Conservation (phyloP, 1,140 invertebrate genomes). For the Uloborus diversus region DNA sequence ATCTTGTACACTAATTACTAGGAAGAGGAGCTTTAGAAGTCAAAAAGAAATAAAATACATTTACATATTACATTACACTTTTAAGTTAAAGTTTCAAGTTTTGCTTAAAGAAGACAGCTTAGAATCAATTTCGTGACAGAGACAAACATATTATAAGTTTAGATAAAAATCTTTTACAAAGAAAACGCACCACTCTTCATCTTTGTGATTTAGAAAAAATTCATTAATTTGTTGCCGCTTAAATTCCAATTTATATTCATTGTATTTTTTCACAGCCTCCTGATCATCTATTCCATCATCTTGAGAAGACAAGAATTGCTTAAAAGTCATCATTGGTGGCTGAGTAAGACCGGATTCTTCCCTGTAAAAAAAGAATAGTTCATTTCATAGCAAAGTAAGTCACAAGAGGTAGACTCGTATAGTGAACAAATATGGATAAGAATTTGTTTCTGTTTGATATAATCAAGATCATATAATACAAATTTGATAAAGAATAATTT, state of each 20-base stretch:
- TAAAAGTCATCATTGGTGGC: conserved; percentile 96
- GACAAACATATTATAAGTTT: background rate
- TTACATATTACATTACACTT: background rate
- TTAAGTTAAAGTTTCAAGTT: too few relatives aligned
- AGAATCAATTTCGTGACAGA: background rate
- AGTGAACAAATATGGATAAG: too few relatives aligned
- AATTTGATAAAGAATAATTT: too few relatives aligned
- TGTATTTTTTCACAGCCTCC: conserved; percentile 96
- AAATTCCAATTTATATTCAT: conserved; percentile 98
- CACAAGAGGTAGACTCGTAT: too few relatives aligned
- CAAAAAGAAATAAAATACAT: background rate
- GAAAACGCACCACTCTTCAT: conserved; percentile 95
- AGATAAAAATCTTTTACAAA: conserved; percentile 14
- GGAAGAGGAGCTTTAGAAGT: background rate
- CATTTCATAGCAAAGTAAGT: too few relatives aligned
- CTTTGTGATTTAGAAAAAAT: conserved; percentile 98
- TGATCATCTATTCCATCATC: conserved; percentile 98
- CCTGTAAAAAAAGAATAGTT: conserved; percentile 13
- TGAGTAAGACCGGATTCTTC: conserved; percentile 69
- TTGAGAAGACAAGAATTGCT: conserved; percentile 93
- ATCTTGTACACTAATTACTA: background rate
- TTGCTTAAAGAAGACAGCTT: background rate
- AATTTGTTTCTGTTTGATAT: too few relatives aligned
- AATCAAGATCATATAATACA: too few relatives aligned
- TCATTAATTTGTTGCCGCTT: conserved; percentile 95